Percentiles rank a stretch among this genome's conserved stretches.
These are phyloP conservation scores for Amphipyra berbera DNA, from an alignment of 2,888 invertebrate genomes.

Conservation along the genomic window DNA sequence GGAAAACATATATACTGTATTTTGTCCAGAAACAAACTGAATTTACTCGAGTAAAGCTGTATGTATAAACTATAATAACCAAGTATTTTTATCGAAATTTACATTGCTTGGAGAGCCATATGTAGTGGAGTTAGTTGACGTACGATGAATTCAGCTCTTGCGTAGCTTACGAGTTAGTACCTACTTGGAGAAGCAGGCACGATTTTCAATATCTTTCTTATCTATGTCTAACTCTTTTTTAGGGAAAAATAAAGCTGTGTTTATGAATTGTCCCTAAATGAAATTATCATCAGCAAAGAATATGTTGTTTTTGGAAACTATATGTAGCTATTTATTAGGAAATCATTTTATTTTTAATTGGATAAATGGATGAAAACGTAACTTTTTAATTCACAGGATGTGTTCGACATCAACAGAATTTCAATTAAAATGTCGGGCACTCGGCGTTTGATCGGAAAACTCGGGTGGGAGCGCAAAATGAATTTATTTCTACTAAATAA, in stretches of 20 bases:
- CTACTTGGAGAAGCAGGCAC: too few relatives aligned
- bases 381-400: constrained; percentile 39
- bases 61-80: not conserved
- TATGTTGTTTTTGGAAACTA: too few relatives aligned
- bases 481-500: constrained; percentile 52
- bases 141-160: not conserved
- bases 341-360: not conserved
- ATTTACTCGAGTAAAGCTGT: not conserved
- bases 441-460: constrained; percentile 45
- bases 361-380: constrained; percentile 13
- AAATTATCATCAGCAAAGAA: too few relatives aligned
- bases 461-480: constrained; percentile 28
- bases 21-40: not conserved
- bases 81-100: not conserved
- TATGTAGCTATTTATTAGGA: too few relatives aligned
- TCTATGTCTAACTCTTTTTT: too few relatives aligned
- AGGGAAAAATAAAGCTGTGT: too few relatives aligned
- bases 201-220: too few relatives aligned
- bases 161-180: too few relatives aligned
- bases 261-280: too few relatives aligned
- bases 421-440: constrained; percentile 72
- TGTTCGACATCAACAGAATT: constrained; percentile 56
- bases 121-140: not conserved
- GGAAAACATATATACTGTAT: not conserved
- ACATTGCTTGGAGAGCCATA: not conserved